Conservation (phyloP, 2,888 invertebrate genomes). For the Drosophila leonis region DNA sequence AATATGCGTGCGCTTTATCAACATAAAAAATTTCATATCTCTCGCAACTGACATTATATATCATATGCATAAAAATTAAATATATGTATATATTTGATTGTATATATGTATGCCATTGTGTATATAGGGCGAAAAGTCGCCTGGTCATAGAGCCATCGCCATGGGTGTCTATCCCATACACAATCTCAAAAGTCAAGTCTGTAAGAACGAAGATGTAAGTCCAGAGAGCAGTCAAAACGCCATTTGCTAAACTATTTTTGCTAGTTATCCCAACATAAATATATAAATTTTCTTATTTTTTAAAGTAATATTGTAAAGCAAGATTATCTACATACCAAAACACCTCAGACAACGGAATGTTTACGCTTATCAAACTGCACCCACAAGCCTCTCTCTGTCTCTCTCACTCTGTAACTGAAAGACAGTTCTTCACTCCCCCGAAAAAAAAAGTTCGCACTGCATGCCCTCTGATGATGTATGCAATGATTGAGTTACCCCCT, state of each 20-base stretch:
- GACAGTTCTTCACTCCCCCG: background rate
- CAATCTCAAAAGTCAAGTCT: constrained; percentile 94
- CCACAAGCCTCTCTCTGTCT: constrained; percentile 19
- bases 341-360: constrained; percentile 42
- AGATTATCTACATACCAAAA: constrained; percentile 14
- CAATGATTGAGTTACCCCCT: constrained; percentile 22
- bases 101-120: constrained; percentile 33
- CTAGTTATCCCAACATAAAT: constrained; percentile 34
- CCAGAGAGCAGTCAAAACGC: constrained; percentile 42
- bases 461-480: constrained; percentile 36
- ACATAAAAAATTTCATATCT: constrained; percentile 63
- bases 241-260: constrained; percentile 27
- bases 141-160: constrained; percentile 95
- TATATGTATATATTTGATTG: constrained; percentile 30
- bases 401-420: background rate
- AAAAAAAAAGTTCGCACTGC: constrained; percentile 17
- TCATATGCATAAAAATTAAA: constrained; percentile 47
- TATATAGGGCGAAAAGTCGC: constrained; percentile 94
- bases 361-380: constrained; percentile 47
- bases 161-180: constrained; percentile 96
- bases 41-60: constrained; percentile 42
- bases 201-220: constrained; percentile 96
- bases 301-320: constrained; percentile 30
- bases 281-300: constrained; percentile 22
- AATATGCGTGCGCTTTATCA: constrained; percentile 76